phyloP scores from a whole-genome alignment of 2,113 vertebrate species.

The Antennarius striatus region DNA sequence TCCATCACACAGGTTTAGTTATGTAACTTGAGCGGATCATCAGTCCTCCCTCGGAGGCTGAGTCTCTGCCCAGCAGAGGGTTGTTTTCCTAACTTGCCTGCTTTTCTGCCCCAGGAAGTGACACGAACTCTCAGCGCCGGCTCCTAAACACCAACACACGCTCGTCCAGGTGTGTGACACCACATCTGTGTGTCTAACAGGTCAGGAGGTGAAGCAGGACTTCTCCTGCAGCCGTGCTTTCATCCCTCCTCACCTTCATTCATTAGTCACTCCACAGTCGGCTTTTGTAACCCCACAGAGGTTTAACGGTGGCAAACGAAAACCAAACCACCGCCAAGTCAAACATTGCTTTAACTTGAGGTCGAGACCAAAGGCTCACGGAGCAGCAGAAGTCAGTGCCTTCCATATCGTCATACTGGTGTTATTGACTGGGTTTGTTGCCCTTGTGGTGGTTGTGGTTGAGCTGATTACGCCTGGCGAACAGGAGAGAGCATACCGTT shows the following conservation, averaged over 20 bases:
- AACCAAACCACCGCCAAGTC: conserved; percentile 19
- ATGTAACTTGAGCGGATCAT: conserved; percentile 3
- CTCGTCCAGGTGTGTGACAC: not conserved
- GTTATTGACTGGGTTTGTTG: conserved; percentile 28
- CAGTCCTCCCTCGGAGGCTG: not conserved
- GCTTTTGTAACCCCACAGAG: conserved; percentile 12
- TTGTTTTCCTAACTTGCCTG: not conserved
- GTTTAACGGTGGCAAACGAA: conserved; percentile 5
- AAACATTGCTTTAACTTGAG: conserved; percentile 42
- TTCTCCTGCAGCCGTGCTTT: not conserved
- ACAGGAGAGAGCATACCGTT: conserved; percentile 26
- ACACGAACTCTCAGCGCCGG: not conserved
- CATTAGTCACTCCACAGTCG: conserved; percentile 23
- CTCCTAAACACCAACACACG: not conserved
- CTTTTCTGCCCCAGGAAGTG: not conserved
- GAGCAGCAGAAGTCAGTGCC: conserved; percentile 13
- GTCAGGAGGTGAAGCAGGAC: conserved; percentile 8
- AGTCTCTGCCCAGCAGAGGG: not conserved
- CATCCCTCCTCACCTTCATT: not conserved
- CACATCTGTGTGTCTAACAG: not conserved
- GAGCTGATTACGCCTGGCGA: conserved; percentile 30
- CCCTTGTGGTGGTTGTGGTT: conserved; percentile 37
- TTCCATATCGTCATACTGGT: conserved; percentile 38
- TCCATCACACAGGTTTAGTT: not conserved
- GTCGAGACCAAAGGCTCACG: conserved; percentile 14